A percentile compares a stretch with the other conserved stretches of the same genome.
Evolutionary conservation across 2,113 vertebrate species (phyloP).

Genomic region (Alexandromys fortis): DNA sequence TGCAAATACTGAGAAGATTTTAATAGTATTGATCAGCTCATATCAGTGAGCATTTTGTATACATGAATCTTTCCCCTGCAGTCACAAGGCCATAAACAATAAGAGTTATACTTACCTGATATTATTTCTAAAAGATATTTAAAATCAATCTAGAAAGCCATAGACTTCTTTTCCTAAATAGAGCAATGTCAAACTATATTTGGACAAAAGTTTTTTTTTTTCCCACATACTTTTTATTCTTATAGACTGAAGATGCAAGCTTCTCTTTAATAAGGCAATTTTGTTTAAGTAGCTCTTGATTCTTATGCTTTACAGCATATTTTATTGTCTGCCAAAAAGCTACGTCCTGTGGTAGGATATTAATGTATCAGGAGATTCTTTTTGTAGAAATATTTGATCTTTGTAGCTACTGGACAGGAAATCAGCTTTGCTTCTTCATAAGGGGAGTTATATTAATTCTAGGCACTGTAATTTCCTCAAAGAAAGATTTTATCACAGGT

Average conservation of each 20-base stretch:
- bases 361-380: slow-evolving; percentile 50
- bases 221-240: not conserved
- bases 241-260: not conserved
- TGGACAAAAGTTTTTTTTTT: not conserved
- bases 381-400: slow-evolving; percentile 55
- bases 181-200: not conserved
- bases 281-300: not conserved
- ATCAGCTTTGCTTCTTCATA: slow-evolving; percentile 49
- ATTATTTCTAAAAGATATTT: not conserved
- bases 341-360: slow-evolving; percentile 56
- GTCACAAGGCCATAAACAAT: not conserved
- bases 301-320: not conserved
- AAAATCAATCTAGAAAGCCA: not conserved
- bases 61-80: not conserved
- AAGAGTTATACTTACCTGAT: not conserved
- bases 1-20: not conserved
- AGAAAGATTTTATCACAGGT: slow-evolving; percentile 74
- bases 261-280: slow-evolving; percentile 4
- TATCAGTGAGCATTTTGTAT: not conserved
- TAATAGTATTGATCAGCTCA: not conserved
- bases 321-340: slow-evolving; percentile 42
- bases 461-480: slow-evolving; percentile 74
- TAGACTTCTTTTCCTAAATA: not conserved
- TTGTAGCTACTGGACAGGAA: not conserved
- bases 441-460: slow-evolving; percentile 50